Evolutionary conservation across 2,888 invertebrate species (phyloP).

Genomic region (Drosophila testacea): DNA sequence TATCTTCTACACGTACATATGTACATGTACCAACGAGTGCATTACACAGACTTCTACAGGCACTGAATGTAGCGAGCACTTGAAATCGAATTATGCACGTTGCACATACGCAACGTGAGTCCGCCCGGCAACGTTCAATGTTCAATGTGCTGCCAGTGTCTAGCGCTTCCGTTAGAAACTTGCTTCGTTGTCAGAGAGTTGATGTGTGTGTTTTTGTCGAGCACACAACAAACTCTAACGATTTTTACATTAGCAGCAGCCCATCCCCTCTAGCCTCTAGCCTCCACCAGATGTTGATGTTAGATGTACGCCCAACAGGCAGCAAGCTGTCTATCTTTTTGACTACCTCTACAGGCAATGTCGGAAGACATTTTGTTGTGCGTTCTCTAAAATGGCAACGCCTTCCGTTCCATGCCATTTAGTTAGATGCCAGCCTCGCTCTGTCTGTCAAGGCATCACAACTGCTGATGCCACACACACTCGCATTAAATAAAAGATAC

Average conservation of each 20-base stretch:
- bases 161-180: constrained; percentile 60
- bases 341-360: constrained; percentile 56
- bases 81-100: constrained; percentile 74
- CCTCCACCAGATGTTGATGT: constrained; percentile 6
- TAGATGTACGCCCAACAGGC: constrained; percentile 14
- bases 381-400: constrained; percentile 59
- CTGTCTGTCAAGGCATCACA: constrained; percentile 25
- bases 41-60: constrained; percentile 22
- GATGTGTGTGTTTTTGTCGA: constrained; percentile 28
- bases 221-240: constrained; percentile 65
- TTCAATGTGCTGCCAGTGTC: constrained; percentile 31
- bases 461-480: neutral
- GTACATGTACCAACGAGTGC: constrained; percentile 13
- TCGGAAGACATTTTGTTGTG: constrained; percentile 64
- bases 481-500: constrained; percentile 7
- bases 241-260: constrained; percentile 73
- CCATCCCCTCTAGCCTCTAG: neutral
- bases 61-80: constrained; percentile 23
- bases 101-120: constrained; percentile 63
- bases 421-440: constrained; percentile 34
- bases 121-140: constrained; percentile 32
- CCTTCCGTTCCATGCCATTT: constrained; percentile 57
- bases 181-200: constrained; percentile 43
- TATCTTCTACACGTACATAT: constrained; percentile 13
- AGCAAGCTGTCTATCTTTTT: constrained; percentile 67